Percentiles rank a stretch among this genome's conserved stretches.
Evolutionary conservation across 2,113 vertebrate genomes (phyloP).

Genomic region (Drymodes brunneopygia): DNA sequence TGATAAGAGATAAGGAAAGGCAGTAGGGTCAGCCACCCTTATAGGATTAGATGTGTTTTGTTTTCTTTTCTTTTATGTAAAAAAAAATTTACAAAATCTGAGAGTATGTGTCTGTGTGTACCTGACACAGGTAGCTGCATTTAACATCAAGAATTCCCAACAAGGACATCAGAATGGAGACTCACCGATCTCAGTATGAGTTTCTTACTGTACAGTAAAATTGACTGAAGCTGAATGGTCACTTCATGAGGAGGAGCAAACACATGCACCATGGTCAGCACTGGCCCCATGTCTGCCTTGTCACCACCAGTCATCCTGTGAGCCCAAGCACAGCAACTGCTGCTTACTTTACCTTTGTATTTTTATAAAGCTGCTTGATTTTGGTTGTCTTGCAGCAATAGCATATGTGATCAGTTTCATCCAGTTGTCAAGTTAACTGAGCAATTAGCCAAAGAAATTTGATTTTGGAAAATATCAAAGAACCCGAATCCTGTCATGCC

Average conservation of each 20-base stretch:
- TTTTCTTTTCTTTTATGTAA: background rate
- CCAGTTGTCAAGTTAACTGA: background rate
- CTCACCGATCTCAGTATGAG: background rate
- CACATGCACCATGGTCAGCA: background rate
- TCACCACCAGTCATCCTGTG: background rate
- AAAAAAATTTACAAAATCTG: background rate
- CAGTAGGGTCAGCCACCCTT: background rate
- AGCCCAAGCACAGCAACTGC: background rate
- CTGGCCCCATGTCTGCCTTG: background rate
- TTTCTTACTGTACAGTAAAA: background rate
- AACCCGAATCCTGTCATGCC: background rate
- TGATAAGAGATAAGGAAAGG: background rate
- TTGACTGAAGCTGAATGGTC: background rate
- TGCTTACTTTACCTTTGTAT: background rate
- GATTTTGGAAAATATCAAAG: background rate
- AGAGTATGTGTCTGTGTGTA: background rate
- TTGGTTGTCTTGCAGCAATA: background rate
- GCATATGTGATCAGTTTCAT: background rate
- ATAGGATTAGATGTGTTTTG: background rate
- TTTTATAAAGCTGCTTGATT: background rate
- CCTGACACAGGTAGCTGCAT: background rate
- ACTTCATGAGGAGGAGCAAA: background rate
- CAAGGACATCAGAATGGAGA: background rate
- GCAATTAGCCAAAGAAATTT: background rate
- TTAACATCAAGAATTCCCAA: background rate